A percentile compares a stretch with the other conserved stretches of the same genome.
These are phyloP conservation scores for Dolichallabes microphthalmus DNA, from an alignment of 2,113 vertebrate species.

Conservation along the genomic window DNA sequence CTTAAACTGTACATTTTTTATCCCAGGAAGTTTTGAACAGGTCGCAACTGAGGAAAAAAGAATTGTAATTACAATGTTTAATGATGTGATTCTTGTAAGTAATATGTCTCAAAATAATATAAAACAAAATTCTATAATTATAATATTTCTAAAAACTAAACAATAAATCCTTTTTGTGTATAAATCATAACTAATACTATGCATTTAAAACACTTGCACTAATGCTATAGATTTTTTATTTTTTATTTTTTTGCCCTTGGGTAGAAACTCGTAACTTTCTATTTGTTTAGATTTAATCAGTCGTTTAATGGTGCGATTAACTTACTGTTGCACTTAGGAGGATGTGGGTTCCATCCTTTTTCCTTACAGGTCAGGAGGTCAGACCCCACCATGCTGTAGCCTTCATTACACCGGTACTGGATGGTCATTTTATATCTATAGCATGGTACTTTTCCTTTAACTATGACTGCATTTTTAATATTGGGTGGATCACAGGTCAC, in stretches of 20 bases:
- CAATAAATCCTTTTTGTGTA: not conserved
- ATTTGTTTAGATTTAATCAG: not conserved
- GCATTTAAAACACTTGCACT: too few relatives aligned
- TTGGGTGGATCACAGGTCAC: not conserved
- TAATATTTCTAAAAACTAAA: not conserved
- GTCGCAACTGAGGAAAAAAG: not conserved
- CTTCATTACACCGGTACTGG: not conserved
- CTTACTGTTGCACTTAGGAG: not conserved
- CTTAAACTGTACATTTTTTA: not conserved
- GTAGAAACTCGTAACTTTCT: not conserved
- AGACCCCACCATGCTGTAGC: constrained; percentile 27
- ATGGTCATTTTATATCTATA: not conserved
- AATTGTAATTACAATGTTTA: not conserved
- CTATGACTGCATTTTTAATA: rapidly evolving
- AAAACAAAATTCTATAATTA: not conserved
- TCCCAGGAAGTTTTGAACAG: too few relatives aligned
- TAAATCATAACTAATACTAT: too few relatives aligned
- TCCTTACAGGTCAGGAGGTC: not conserved
- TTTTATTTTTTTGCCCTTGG: too few relatives aligned
- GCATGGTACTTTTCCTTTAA: not conserved
- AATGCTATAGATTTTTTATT: not conserved
- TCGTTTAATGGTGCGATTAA: not conserved
- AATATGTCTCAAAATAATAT: not conserved
- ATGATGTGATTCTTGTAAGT: too few relatives aligned
- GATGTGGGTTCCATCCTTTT: constrained; percentile 11